Evolutionary conservation across 2,113 vertebrate genomes (phyloP), one percentile per base, ranked within the genome.

Genomic region (Etia nguti): DNA sequence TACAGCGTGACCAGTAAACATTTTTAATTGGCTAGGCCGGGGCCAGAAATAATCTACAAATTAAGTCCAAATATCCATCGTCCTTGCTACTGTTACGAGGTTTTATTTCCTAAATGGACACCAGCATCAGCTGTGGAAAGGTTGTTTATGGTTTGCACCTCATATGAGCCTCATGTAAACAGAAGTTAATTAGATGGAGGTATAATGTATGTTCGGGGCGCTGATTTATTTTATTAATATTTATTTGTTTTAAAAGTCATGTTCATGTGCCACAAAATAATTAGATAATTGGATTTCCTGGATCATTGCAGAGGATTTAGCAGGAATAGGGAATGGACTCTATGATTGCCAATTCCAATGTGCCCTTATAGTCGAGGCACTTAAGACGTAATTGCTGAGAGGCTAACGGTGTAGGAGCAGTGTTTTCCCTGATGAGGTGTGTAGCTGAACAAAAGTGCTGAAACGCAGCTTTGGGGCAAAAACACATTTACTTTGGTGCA

Each of bases 11-110:
- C 91, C 70, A 57, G 93, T 93, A 94, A 94, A 95, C 92, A 91
- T 26, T 90, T 91, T 96, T 96, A 95, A 96, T 96, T 95, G 93
- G 92, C 84, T 68, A 29, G 13, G 86, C 70, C 2, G 24, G 38
- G 85, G 59, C 60, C 86, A 80, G 85, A 81, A 85, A 88, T 93
- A 89, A 92, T 93, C 87, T 81, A 41, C 85, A 65, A 80, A 89
- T 93, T 89, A 92, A 83, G 84, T 88, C 84, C 84, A 82, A 88
- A 91, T 80, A 90, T 73, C 83, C 65, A 15, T 41, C 11, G 89
- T 93, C 93, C 93, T 93, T 90, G 93, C 70, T 57, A 56, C 62
- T 84, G 86, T 90, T 82, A 38, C 48, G 41, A 34, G 57, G 26
- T 41, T 13, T 88, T 84, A 89, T 93, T 90, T 86, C 79, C 90